A percentile compares a stretch with the other conserved stretches of the same genome.
These are phyloP conservation scores for Ariolimax columbianus DNA, from an alignment of 2,888 invertebrate species.

Conservation along the genomic window DNA sequence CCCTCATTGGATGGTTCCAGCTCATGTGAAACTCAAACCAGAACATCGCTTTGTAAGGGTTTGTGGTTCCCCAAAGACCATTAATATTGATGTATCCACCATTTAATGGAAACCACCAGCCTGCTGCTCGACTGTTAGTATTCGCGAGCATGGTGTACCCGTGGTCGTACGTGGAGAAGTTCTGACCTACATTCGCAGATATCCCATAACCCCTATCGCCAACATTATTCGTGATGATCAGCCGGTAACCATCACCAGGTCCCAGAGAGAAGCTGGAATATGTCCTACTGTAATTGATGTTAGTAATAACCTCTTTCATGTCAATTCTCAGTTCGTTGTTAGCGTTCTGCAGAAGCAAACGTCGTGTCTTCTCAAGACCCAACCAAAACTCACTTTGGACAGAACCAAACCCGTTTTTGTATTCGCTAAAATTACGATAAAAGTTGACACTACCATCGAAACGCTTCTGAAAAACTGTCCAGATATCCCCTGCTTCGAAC, in stretches of 20 bases:
- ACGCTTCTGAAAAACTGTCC: constrained; percentile 42
- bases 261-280: constrained; percentile 13
- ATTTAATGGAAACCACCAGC: constrained; percentile 18
- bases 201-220: constrained; percentile 23
- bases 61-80: constrained; percentile 25
- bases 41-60: neutral
- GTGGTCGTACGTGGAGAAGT: constrained; percentile 19
- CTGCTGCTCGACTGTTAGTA: neutral
- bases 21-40: constrained; percentile 26
- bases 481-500: neutral
- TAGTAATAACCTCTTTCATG: constrained; percentile 1
- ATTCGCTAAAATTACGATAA: constrained; percentile 16
- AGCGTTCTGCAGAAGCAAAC: constrained; percentile 19
- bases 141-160: neutral
- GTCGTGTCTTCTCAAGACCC: constrained; percentile 25
- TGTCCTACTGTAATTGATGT: neutral
- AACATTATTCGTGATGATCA: neutral
- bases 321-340: constrained; percentile 24
- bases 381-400: constrained; percentile 31
- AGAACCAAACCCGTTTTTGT: constrained; percentile 36
- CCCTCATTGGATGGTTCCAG: neutral
- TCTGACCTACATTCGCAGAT: constrained; percentile 18
- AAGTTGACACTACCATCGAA: constrained; percentile 39
- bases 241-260: neutral
- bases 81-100: constrained; percentile 34